These are phyloP conservation scores for Drosophila leonis DNA, from an alignment of 2,888 invertebrate genomes.

Conservation along the genomic window DNA sequence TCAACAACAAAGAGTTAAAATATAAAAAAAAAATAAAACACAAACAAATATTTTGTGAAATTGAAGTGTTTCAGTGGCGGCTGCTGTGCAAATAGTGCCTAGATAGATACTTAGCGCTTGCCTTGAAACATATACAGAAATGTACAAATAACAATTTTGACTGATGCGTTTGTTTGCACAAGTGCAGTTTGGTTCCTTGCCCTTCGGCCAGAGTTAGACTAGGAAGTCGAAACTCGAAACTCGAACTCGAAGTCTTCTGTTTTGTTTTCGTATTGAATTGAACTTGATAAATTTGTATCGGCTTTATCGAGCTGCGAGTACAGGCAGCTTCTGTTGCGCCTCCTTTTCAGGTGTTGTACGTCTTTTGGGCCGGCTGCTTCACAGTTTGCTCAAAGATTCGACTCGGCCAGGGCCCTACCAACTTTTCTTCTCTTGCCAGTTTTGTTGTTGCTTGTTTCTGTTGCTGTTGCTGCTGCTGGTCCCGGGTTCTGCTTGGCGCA, in stretches of 20 bases:
- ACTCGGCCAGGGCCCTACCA: slow-evolving; percentile 62
- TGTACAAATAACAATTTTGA: slow-evolving; percentile 13
- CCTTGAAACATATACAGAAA: slow-evolving; percentile 41
- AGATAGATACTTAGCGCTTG: slow-evolving; percentile 6
- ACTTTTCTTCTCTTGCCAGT: slow-evolving; percentile 52
- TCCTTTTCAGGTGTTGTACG: slow-evolving; percentile 49
- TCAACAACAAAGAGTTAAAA: slow-evolving; percentile 14
- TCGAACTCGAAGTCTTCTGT: not conserved
- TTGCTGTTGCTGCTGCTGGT: slow-evolving; percentile 27
- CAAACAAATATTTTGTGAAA: slow-evolving; percentile 26
- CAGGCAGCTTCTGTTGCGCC: slow-evolving; percentile 60
- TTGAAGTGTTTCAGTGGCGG: slow-evolving; percentile 30
- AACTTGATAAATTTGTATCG: slow-evolving; percentile 23
- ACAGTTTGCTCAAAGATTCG: slow-evolving; percentile 77
- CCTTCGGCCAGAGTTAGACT: slow-evolving; percentile 23
- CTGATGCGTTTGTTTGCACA: slow-evolving; percentile 47
- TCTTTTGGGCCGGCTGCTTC: slow-evolving; percentile 60
- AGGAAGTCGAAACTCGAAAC: slow-evolving; percentile 11
- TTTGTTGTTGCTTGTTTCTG: slow-evolving; percentile 15
- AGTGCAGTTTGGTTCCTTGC: slow-evolving; percentile 30
- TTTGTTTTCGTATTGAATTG: not conserved
- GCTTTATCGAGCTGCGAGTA: slow-evolving; percentile 35
- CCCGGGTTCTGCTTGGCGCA: slow-evolving; percentile 62
- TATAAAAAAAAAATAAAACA: slow-evolving; percentile 7
- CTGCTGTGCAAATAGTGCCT: slow-evolving; percentile 52